phyloP scores from a whole-genome alignment of 2,888 invertebrate species.

The Aleiodes leptofemur region DNA sequence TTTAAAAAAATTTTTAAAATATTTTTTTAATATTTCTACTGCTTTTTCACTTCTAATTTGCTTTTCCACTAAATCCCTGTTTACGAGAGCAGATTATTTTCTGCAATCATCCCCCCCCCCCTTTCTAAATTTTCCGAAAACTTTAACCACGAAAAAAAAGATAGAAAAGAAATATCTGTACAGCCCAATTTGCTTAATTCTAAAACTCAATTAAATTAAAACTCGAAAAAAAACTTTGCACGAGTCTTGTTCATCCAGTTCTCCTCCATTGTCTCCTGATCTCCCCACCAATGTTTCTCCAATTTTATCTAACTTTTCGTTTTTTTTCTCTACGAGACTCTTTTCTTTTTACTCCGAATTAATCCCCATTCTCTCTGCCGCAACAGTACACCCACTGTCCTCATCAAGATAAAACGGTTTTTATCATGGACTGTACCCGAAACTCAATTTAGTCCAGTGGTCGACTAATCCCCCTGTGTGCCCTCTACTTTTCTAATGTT shows the following conservation, averaged over 20 bases:
- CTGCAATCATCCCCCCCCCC: too few species aligned
- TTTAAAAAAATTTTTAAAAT: too few species aligned
- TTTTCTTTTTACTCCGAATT: slow-evolving; percentile 15
- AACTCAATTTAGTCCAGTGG: slow-evolving; percentile 73
- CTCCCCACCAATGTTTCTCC: slow-evolving; percentile 22
- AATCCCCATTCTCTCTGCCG: slow-evolving; percentile 33
- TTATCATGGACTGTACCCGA: slow-evolving; percentile 70
- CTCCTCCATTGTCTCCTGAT: slow-evolving; percentile 14
- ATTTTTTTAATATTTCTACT: too few species aligned
- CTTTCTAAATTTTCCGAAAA: too few species aligned
- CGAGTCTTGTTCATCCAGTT: slow-evolving; percentile 12
- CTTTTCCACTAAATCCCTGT: slow-evolving; percentile 4
- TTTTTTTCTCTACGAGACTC: not conserved
- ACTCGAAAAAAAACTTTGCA: slow-evolving; percentile 3
- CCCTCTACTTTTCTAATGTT: slow-evolving; percentile 65
- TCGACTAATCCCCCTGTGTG: slow-evolving; percentile 66
- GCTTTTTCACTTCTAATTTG: not conserved
- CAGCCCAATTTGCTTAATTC: slow-evolving; percentile 11
- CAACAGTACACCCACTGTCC: slow-evolving; percentile 25
- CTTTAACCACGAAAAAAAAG: not conserved
- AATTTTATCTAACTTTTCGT: slow-evolving; percentile 23
- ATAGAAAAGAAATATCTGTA: not conserved
- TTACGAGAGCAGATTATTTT: not conserved
- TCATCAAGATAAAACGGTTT: slow-evolving; percentile 49
- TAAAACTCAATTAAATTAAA: slow-evolving; percentile 20